Base-by-base conservation (phyloP, 2,888 invertebrate genomes). In the Criorhina ranunculi region DNA sequence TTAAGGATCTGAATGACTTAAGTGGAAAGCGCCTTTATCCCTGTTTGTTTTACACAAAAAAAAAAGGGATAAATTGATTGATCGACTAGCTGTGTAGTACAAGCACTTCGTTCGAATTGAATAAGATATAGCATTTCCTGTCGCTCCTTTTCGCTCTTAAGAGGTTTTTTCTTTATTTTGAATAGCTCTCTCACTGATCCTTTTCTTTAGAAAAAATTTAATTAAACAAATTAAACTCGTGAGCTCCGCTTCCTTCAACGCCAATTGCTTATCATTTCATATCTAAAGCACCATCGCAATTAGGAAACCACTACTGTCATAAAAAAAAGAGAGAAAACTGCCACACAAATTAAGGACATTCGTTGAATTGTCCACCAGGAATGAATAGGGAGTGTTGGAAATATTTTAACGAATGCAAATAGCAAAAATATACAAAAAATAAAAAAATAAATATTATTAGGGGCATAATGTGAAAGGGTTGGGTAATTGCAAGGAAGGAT, bases 211-310 rank as follows among this genome's bases (percentile, higher is more conserved):
- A 49, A 55, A 72, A 76, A 64, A 31, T 77, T 83, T 83, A 83
- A 83, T 83, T 83, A 82, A 82, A 82, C 60, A 82, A 82, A 82
- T 82, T 78, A 73, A 83, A 73, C 78, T 78, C 40, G 11, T 53
- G 67, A 78, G 66, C 24, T 4, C 24, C 4, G 24, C 24, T 24
- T 53, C 78, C 78, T 72, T 55, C 60, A 37, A 83, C 82, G 78
- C 33, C 55, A 83, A 83, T 83, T 62, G 78, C 82, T 83, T 83
- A 83, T 83, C 82, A 78, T 78, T 78, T 73, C 17, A 33, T 77
- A 82, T 82, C 82, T 82, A 72, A 69, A 66, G 64, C 42, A 77
- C 77, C 70, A 67, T 46, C 60, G 64, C 82, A 49, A 78, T 73
- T 78, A 83, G 72, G 79, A 62, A 37, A 73, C 42, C 75, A 35